phyloP scores from a whole-genome alignment of 2,113 vertebrate genomes.

The Theristicus caerulescens region DNA sequence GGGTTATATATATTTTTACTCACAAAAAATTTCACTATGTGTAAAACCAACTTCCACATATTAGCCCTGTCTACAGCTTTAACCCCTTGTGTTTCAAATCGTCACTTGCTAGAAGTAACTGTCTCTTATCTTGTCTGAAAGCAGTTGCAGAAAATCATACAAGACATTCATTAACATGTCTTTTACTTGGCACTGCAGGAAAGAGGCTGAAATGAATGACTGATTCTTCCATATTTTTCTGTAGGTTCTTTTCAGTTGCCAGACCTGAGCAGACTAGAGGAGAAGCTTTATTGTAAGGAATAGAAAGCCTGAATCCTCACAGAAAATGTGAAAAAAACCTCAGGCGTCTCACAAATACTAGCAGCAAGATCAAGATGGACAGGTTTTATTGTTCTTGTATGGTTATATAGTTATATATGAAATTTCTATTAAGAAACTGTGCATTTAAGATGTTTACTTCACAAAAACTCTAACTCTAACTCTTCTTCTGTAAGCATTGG shows the following conservation, averaged over 20 bases:
- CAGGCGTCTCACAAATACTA: not conserved
- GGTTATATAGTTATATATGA: not conserved
- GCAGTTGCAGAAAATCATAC: not conserved
- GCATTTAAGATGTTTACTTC: not conserved
- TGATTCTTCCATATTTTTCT: not conserved
- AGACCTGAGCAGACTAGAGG: not conserved
- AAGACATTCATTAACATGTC: not conserved
- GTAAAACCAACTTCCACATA: not conserved
- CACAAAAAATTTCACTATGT: not conserved
- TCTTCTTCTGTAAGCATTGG: not conserved
- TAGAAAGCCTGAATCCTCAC: not conserved
- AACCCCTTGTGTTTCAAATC: not conserved
- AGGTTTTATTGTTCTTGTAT: not conserved
- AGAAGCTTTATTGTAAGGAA: not conserved
- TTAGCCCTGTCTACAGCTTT: not conserved
- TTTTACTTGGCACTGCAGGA: not conserved
- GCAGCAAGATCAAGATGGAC: not conserved
- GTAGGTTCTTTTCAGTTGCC: not conserved
- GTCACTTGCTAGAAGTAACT: not conserved
- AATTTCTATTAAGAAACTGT: not conserved
- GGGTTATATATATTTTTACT: not conserved
- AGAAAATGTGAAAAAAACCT: not conserved
- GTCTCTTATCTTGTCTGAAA: not conserved
- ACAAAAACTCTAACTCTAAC: not conserved
- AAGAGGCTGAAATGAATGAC: not conserved